A percentile compares a stretch with the other conserved stretches of the same genome.
Conservation (phyloP, 2,888 invertebrate species). For the Tholera decimalis region DNA sequence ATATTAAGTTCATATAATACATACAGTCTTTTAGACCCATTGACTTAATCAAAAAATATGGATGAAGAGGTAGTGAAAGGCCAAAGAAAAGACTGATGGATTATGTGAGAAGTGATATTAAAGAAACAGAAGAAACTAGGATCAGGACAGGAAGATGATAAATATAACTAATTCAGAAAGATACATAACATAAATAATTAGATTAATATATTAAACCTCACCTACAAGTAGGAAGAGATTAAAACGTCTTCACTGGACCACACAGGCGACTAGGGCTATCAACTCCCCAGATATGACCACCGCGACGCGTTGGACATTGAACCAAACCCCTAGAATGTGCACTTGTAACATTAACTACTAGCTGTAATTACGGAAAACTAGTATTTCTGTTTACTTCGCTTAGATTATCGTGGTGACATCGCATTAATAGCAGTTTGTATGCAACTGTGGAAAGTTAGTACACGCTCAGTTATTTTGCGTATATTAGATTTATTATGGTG, state of each 20-base stretch:
- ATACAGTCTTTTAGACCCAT: too few relatives aligned
- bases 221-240: slow-evolving; percentile 14
- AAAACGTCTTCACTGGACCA: slow-evolving; percentile 31
- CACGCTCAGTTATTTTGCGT: slow-evolving; percentile 7
- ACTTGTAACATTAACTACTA: slow-evolving; percentile 25
- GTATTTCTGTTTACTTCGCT: slow-evolving; percentile 48
- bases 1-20: too few relatives aligned
- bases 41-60: too few relatives aligned
- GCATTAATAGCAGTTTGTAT: slow-evolving; percentile 43
- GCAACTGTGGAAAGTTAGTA: slow-evolving; percentile 33
- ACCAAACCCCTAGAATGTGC: slow-evolving; percentile 29
- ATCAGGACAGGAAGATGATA: too few relatives aligned
- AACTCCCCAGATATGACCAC: slow-evolving; percentile 17
- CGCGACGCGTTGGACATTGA: slow-evolving; percentile 29
- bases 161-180: too few relatives aligned
- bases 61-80: too few relatives aligned
- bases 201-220: too few relatives aligned
- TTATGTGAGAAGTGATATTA: too few relatives aligned
- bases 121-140: too few relatives aligned
- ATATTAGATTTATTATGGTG: slow-evolving; percentile 16
- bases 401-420: slow-evolving; percentile 49
- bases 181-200: not conserved
- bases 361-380: slow-evolving; percentile 47
- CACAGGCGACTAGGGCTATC: slow-evolving; percentile 37
- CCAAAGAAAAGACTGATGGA: too few relatives aligned